phyloP scores from a whole-genome alignment of 2,797 vertebrate species.

The Cephalopachus bancanus region DNA sequence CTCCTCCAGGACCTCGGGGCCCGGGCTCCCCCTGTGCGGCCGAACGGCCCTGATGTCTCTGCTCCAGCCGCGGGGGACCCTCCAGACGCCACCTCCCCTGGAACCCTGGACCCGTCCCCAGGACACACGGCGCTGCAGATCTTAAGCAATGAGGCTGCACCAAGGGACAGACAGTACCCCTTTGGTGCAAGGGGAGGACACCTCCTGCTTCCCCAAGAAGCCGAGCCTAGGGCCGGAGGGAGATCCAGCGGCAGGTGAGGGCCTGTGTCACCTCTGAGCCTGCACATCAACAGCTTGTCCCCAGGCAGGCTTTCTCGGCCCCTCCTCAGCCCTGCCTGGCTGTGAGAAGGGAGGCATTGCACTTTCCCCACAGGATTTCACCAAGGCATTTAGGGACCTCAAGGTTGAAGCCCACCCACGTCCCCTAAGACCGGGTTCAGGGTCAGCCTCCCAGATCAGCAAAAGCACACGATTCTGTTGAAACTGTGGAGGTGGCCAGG shows the following conservation, averaged over 20 bases:
- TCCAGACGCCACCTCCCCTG: too few species aligned
- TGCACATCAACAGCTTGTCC: background rate
- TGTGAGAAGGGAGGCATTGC: background rate
- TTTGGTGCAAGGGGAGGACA: too few species aligned
- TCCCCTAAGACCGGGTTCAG: background rate
- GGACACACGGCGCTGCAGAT: too few species aligned
- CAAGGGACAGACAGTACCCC: too few species aligned
- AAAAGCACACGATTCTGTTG: background rate
- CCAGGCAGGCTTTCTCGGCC: background rate
- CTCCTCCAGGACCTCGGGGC: background rate
- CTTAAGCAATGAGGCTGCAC: too few species aligned
- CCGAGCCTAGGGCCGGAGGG: background rate
- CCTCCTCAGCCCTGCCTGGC: accelerated
- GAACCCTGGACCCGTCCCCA: too few species aligned
- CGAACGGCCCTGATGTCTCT: too few species aligned
- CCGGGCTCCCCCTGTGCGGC: too few species aligned
- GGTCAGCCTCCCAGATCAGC: background rate
- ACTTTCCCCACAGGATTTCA: background rate
- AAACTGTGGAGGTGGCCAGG: background rate
- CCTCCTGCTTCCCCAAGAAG: background rate
- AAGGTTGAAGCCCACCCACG: background rate
- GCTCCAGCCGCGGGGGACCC: background rate
- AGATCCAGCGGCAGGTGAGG: background rate
- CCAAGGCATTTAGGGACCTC: background rate
- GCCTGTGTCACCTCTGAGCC: background rate